Conservation (phyloP, 53 echinoderm and acorn worm species). For the Echinarachnius parma region DNA sequence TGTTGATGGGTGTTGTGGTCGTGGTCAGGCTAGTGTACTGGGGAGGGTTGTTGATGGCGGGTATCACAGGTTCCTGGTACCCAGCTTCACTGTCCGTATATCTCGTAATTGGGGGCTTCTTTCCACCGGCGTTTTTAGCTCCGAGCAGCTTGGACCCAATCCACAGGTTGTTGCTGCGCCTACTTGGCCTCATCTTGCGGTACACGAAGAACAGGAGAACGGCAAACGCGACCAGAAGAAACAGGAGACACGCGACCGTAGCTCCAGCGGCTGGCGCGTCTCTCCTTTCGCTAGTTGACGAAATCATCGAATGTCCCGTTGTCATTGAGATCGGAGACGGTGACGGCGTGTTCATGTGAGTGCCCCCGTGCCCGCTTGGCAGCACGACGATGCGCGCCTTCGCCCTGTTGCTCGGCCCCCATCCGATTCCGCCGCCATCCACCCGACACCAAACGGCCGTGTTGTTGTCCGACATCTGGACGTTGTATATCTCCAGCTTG, state of each 20-base stretch:
- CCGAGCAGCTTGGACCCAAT: conserved; percentile 29
- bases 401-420: conserved; percentile 28
- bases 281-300: neutral
- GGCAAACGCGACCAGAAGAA: conserved; percentile 12
- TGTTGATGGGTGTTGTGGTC: conserved; percentile 19
- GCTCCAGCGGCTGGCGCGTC: neutral
- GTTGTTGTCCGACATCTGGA: conserved; percentile 40
- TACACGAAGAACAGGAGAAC: conserved; percentile 28
- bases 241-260: conserved; percentile 9
- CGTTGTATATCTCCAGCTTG: conserved; percentile 29
- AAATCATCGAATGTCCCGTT: conserved; percentile 5
- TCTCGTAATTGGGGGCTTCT: conserved; percentile 17
- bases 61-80: conserved; percentile 32
- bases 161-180: neutral
- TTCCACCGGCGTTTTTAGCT: neutral
- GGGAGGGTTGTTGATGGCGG: conserved; percentile 23
- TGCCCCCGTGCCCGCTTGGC: conserved; percentile 9
- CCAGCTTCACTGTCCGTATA: conserved; percentile 25
- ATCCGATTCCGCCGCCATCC: neutral
- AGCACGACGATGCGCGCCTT: conserved; percentile 26
- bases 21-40: conserved; percentile 35
- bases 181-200: conserved; percentile 5
- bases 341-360: neutral
- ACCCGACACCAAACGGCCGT: conserved; percentile 33
- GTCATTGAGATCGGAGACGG: neutral